phyloP scores from a whole-genome alignment of 2,888 invertebrate genomes.

The Lycocerus yunnanus region DNA sequence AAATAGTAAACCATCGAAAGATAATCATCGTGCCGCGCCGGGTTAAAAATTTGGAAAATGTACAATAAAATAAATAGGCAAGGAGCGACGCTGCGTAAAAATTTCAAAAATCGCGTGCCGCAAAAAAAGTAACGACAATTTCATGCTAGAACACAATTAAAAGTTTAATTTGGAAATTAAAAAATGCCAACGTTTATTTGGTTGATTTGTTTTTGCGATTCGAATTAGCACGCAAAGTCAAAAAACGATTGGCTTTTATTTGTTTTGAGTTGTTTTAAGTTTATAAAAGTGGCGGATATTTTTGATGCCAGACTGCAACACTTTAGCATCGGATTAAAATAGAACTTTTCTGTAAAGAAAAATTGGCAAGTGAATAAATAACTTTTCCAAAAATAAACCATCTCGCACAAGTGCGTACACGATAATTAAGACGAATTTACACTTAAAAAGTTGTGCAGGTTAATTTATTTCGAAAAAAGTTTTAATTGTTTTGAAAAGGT shows the following conservation, averaged over 20 bases:
- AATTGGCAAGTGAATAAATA: conserved; percentile 3
- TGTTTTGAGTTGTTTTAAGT: neutral
- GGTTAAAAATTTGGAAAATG: neutral
- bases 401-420: neutral
- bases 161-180: neutral
- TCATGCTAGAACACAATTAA: conserved; percentile 1
- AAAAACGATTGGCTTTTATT: neutral
- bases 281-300: neutral
- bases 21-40: neutral
- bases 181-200: neutral
- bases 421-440: neutral
- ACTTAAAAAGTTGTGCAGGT: neutral
- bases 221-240: neutral
- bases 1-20: neutral
- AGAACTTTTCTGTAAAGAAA: neutral
- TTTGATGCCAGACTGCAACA: neutral
- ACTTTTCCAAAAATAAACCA: conserved; percentile 2
- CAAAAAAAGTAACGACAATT: neutral
- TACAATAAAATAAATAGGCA: neutral
- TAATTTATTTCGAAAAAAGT: neutral
- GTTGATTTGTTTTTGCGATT: neutral
- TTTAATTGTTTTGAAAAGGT: neutral
- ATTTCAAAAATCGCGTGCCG: neutral
- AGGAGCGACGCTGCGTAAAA: neutral
- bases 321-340: neutral